phyloP scores from a whole-genome alignment of 64 coral and sea anemone genomes.

The Dendrophyllia cribrosa region DNA sequence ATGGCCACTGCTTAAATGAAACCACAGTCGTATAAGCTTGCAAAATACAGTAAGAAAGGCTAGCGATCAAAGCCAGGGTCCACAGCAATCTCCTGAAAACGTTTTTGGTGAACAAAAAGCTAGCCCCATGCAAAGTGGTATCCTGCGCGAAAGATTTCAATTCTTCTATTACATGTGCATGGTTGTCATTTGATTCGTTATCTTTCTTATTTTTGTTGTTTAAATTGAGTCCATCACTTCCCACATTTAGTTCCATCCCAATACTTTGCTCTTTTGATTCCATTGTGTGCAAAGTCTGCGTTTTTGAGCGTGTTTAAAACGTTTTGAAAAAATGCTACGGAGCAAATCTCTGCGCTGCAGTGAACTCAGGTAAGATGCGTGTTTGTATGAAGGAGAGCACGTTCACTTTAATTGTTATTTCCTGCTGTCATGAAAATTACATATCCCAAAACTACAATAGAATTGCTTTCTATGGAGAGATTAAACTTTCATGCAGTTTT shows the following conservation, averaged over 20 bases:
- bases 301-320: background rate
- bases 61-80: background rate
- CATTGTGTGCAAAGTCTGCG: background rate
- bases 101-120: background rate
- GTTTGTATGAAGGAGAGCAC: no score
- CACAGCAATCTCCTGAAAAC: slow-evolving; percentile 20
- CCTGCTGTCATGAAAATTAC: no score
- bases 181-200: background rate
- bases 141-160: background rate
- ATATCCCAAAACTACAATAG: no score
- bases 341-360: no score
- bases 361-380: no score
- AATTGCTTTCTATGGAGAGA: no score
- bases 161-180: background rate
- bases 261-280: background rate
- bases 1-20: background rate
- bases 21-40: background rate
- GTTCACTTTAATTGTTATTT: no score
- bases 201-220: background rate
- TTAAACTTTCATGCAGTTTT: no score
- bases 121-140: slow-evolving; percentile 30
- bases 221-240: background rate
- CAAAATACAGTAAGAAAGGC: background rate
- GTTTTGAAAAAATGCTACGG: no score
- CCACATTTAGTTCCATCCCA: background rate